Base-by-base conservation (phyloP, 2,888 invertebrate species). In the Pardosa pseudoannulata region DNA sequence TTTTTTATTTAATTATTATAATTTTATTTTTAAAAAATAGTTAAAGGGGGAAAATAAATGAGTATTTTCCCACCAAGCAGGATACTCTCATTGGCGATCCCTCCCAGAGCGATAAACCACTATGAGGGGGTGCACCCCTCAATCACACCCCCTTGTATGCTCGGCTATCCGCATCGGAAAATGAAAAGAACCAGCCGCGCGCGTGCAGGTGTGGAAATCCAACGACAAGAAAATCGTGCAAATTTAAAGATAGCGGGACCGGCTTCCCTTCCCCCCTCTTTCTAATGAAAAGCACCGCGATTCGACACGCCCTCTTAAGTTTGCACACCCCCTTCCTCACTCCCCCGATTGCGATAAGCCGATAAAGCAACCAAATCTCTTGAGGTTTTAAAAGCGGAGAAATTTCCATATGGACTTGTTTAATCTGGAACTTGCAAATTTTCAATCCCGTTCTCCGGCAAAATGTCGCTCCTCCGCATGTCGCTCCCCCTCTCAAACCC, bases 261-360 rank as follows among this genome's bases (percentile, higher is more conserved):
- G 56, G 74, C 11, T 31, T 28, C 67, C 67, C 67, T 46, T 23
- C 23, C 23, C 5, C 56, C 23, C 23, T 23, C 23, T 11, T 56
- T 56, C 23, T 74, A 83, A 83, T 83, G 82, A 83, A 83, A 83
- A 76, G 76, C 32, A 39, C 71, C 23, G 73, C 67, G 56, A 81
- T 81, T 75, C 62, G 75, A 81, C 71, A 82, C 81, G 81, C 82
- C 76, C 76, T 83, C 82, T 83, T 83, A 83, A 83, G 74, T 68
- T 36, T 39, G 62, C 70, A 67, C 64, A 31, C 32, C 64, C 75
- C 56, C 32, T n/a, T 31, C 64, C 27, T 31, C 41, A 19, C 23
- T 23, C 31, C 39, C 65, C 19, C 16, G 41, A 32, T 56, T 72
- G 16, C 62, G n/a, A 31, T 70, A 82, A 82, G 81, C 81, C 74